Conservation (phyloP, 2,888 invertebrate genomes). For the Gastracanthus pulcherrimus region DNA sequence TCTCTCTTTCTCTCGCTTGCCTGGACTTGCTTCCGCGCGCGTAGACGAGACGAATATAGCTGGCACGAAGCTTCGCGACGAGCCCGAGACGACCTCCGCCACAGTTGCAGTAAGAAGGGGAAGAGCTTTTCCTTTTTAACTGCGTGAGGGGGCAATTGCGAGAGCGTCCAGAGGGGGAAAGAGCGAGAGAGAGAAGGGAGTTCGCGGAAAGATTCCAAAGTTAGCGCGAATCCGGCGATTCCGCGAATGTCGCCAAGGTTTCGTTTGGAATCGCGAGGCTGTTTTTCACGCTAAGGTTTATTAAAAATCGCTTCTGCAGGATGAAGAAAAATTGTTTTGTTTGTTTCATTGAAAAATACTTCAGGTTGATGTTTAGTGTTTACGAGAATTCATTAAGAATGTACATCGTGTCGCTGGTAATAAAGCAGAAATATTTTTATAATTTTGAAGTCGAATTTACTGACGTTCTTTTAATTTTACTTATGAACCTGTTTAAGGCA, state of each 20-base stretch:
- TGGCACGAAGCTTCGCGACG: not conserved
- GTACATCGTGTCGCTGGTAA: no score
- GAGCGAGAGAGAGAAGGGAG: not conserved
- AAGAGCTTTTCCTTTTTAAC: slow-evolving; percentile 36
- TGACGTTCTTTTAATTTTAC: no score
- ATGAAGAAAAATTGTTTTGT: no score
- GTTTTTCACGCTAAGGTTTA: not conserved
- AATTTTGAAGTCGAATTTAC: no score
- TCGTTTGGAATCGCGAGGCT: not conserved
- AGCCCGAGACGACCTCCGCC: slow-evolving; percentile 5
- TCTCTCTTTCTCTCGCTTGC: not conserved
- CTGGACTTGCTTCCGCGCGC: slow-evolving; percentile 6
- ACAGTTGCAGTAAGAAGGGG: not conserved
- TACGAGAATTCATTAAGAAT: no score
- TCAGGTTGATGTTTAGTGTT: no score
- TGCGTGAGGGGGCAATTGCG: slow-evolving; percentile 3
- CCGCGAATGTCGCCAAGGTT: slow-evolving; percentile 34
- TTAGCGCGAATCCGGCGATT: slow-evolving; percentile 41
- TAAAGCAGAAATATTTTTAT: no score
- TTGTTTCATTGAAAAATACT: no score
- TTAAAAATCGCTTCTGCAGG: no score
- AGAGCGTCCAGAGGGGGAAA: not conserved
- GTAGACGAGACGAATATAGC: slow-evolving; percentile 46
- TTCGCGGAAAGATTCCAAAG: slow-evolving; percentile 48
- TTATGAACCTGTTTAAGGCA: no score